These are phyloP conservation scores for Drosophila serrata DNA, from an alignment of 1,140 invertebrate species.

Conservation along the genomic window DNA sequence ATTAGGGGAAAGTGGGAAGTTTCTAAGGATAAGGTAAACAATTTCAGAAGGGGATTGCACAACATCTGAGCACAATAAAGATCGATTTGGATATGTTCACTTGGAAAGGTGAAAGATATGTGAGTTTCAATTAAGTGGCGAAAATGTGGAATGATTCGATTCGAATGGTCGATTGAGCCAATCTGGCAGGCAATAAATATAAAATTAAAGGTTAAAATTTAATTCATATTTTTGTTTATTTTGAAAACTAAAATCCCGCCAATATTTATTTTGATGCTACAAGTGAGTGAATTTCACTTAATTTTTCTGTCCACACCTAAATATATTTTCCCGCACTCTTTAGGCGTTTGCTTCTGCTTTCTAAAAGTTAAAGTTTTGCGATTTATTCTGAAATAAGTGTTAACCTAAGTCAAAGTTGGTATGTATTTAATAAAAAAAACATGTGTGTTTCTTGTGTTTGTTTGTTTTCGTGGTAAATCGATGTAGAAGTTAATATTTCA, in stretches of 20 bases:
- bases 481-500: not conserved
- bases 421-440: not conserved
- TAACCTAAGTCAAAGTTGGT: too few relatives aligned
- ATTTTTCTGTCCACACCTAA: not conserved
- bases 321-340: conserved; percentile 1
- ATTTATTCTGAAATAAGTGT: conserved; percentile 1
- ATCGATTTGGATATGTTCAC: too few relatives aligned
- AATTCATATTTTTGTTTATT: not conserved
- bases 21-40: too few relatives aligned
- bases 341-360: not conserved
- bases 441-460: not conserved
- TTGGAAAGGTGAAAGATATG: too few relatives aligned
- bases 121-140: too few relatives aligned
- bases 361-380: not conserved
- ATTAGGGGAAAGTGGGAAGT: too few relatives aligned
- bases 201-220: not conserved
- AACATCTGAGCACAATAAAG: too few relatives aligned
- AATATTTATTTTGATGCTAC: not conserved
- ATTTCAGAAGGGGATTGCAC: too few relatives aligned
- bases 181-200: not conserved
- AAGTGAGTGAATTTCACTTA: not conserved
- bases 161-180: not conserved
- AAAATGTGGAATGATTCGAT: too few relatives aligned
- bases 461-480: not conserved
- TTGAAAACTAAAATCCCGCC: conserved; percentile 3